Evolutionary conservation across 2,888 invertebrate species (phyloP).

Genomic region (Caenorhabditis sp.): DNA sequence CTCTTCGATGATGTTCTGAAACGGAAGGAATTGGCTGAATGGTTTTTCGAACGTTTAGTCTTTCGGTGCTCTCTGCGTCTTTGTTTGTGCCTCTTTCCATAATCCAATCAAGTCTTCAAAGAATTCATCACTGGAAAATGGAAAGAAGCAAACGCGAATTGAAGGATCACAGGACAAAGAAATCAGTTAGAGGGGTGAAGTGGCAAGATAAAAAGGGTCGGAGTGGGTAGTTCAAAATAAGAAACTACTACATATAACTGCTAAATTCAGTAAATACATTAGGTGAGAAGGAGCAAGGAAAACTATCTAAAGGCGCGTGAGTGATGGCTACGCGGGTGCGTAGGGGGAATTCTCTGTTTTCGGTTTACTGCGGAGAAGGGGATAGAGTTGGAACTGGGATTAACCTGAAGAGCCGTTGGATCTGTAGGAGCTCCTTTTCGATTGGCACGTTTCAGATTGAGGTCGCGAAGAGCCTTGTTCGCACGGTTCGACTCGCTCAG

Average conservation of each 20-base stretch:
- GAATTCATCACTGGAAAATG: neutral
- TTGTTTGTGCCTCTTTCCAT: neutral
- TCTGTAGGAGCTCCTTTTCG: constrained; percentile 36
- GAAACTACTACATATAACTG: neutral
- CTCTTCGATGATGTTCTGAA: constrained; percentile 42
- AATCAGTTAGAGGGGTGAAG: too few relatives aligned
- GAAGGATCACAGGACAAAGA: neutral
- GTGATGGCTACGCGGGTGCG: neutral
- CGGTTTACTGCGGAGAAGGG: neutral
- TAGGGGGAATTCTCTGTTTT: neutral
- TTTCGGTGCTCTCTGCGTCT: neutral
- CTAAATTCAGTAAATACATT: constrained; percentile 5
- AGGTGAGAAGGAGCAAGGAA: neutral
- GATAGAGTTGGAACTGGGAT: neutral
- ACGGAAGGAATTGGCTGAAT: too few relatives aligned
- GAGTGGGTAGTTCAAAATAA: neutral
- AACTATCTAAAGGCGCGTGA: constrained; percentile 17
- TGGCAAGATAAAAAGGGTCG: too few relatives aligned
- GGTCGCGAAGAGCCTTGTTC: constrained; percentile 47
- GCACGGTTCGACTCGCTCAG: constrained; percentile 47
- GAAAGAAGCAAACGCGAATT: neutral
- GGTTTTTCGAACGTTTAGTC: neutral
- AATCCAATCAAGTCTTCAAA: neutral
- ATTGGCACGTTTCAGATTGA: constrained; percentile 46
- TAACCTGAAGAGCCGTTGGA: constrained; percentile 38